phyloP scores from a whole-genome alignment of 1,140 invertebrate genomes.

The Oryzaephilus surinamensis region DNA sequence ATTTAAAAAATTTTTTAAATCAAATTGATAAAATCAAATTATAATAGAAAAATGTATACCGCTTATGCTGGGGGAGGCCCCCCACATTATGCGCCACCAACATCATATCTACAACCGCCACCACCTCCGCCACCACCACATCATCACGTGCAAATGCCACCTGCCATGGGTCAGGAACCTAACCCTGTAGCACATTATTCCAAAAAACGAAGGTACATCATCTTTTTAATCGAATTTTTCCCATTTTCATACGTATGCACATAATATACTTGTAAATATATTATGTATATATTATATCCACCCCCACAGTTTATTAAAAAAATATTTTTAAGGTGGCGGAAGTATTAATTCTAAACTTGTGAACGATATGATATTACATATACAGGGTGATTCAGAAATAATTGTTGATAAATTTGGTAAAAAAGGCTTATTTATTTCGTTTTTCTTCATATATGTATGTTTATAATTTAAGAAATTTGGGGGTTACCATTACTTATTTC shows the following conservation, averaged over 20 bases:
- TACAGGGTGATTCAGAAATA: no score
- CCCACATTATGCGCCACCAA: constrained; percentile 43
- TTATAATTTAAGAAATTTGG: no score
- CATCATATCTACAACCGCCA: constrained; percentile 39
- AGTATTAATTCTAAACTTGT: no score
- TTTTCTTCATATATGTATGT: no score
- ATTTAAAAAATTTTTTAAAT: no score
- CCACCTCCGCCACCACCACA: constrained; percentile 35
- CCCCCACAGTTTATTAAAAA: background rate
- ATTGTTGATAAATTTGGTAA: no score
- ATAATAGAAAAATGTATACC: constrained; percentile 6
- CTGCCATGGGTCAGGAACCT: constrained; percentile 34
- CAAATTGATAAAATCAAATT: background rate
- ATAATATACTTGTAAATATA: no score
- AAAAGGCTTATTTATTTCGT: no score
- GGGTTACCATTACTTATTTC: no score
- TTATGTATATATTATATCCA: background rate
- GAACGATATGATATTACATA: no score
- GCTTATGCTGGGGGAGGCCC: constrained; percentile 44
- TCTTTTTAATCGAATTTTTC: constrained; percentile 1
- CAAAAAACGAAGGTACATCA: constrained; percentile 42
- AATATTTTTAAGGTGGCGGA: no score
- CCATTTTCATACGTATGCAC: no score
- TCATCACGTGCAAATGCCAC: constrained; percentile 29
- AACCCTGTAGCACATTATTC: constrained; percentile 37